Conservation (phyloP, 2,797 vertebrate genomes). For the Monodelphis domestica region DNA sequence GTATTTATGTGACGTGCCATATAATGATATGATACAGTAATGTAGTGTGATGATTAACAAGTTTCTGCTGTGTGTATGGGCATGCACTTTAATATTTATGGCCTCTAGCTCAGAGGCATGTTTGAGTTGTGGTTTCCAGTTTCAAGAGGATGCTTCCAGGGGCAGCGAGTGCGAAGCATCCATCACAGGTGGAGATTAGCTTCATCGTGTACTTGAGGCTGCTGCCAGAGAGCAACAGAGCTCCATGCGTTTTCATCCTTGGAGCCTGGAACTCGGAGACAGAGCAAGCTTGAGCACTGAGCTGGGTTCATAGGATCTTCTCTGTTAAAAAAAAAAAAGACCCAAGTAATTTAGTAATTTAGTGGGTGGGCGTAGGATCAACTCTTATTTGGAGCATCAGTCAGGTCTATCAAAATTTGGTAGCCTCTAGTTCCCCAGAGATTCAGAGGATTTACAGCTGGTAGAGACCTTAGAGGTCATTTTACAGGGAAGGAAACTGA, state of each 20-base stretch:
- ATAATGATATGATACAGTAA: background rate
- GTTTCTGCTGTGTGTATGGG: background rate
- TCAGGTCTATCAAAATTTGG: background rate
- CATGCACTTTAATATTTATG: background rate
- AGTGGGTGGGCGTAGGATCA: background rate
- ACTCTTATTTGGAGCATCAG: background rate
- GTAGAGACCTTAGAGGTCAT: background rate
- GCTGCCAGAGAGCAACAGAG: background rate
- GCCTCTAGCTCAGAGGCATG: background rate
- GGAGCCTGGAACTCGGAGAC: background rate
- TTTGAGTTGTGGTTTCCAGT: background rate
- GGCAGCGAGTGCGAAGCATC: background rate
- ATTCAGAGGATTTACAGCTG: background rate
- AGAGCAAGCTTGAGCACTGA: background rate
- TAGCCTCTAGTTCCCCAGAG: background rate
- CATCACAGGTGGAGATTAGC: background rate
- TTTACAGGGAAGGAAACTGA: background rate
- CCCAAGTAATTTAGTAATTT: background rate
- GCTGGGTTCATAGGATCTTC: background rate
- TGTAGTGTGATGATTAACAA: background rate
- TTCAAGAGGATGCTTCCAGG: background rate
- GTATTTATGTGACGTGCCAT: background rate
- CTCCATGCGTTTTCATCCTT: background rate
- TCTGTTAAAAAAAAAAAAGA: background rate
- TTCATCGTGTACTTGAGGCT: background rate